phyloP scores from a whole-genome alignment of 2,888 invertebrate species.

The Calliphora vomitoria region DNA sequence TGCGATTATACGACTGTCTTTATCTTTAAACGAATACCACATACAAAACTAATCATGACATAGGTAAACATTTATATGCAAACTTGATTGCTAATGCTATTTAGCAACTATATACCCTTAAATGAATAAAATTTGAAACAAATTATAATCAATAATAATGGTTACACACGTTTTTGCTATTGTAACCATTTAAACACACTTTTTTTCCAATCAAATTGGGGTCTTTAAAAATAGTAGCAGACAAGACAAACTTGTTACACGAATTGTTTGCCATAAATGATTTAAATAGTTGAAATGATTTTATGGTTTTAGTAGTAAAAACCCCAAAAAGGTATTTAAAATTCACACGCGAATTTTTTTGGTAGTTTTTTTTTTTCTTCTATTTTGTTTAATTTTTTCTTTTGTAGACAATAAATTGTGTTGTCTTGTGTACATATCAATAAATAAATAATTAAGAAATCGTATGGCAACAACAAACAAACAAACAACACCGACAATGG shows the following conservation, averaged over 20 bases:
- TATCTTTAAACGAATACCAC: too few relatives aligned
- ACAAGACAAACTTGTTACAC: conserved; percentile 7
- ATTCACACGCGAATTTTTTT: conserved; percentile 59
- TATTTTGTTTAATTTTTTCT: neutral
- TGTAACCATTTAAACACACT: neutral
- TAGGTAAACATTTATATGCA: too few relatives aligned
- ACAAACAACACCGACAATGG: neutral
- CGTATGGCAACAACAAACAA: conserved; percentile 6
- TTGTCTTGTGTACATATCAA: neutral
- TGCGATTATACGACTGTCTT: too few relatives aligned
- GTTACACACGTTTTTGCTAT: neutral
- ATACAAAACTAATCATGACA: too few relatives aligned
- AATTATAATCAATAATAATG: neutral
- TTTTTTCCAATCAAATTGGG: neutral
- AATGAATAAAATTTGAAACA: neutral
- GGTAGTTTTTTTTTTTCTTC: conserved; percentile 26
- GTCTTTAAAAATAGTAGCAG: neutral
- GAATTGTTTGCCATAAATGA: conserved; percentile 2
- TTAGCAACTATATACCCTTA: neutral
- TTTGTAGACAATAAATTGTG: conserved; percentile 6
- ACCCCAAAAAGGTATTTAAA: conserved; percentile 42
- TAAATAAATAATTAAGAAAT: conserved; percentile 22
- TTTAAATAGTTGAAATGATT: conserved; percentile 12
- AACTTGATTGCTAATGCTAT: too few relatives aligned
- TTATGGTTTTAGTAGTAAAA: neutral